Base-by-base conservation (phyloP, 2,113 vertebrate genomes). In the Channa argus region DNA sequence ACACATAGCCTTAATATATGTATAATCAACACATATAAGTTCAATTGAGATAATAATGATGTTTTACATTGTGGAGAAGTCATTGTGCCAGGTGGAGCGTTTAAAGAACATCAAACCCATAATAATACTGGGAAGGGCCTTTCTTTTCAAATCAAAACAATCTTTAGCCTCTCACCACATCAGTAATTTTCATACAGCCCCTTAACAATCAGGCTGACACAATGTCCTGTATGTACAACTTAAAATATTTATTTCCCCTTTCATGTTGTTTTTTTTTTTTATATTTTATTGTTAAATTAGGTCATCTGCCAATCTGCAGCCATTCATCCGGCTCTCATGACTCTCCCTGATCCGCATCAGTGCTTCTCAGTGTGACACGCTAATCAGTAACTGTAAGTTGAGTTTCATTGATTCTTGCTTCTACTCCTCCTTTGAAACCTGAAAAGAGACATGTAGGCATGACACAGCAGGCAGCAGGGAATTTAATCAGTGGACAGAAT, bases 401-500 rank as follows among this genome's bases (percentile, higher is more conserved):
- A 49, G 50, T 64, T 65, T 54, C 2, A 14, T 39, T 8, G 34
- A 51, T 11, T 36, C 24, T 9, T 13, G 36, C 24, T 54, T 64
- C 10, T 3, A 15, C 9, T 51, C 59, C 55, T 49, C 8, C 56
- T 7, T 41, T 49, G 34, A 33, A 5, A 61, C 45, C 10, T 7
- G 5, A 79, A 75, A 77, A 82, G 60, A 86, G 63, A 85, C 83
- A 38, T 56, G 54, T 11, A 56, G 59, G 81, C 74, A 69, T 24
- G 45, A 77, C n/a, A 61, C 72, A 85, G 90, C 88, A 93, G 90
- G 91, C 91, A 92, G 89, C 88, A 92, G 79, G 85, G 77, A 88
- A 84, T 91, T 92, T 94, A 92, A 93, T 92, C 84, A 74, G 82
- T 86, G 86, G 86, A 86, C 82, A 89, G 80, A 83, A 91, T 82